Evolutionary conservation across 2,888 invertebrate genomes (phyloP).

Genomic region (Pyralis farinalis): DNA sequence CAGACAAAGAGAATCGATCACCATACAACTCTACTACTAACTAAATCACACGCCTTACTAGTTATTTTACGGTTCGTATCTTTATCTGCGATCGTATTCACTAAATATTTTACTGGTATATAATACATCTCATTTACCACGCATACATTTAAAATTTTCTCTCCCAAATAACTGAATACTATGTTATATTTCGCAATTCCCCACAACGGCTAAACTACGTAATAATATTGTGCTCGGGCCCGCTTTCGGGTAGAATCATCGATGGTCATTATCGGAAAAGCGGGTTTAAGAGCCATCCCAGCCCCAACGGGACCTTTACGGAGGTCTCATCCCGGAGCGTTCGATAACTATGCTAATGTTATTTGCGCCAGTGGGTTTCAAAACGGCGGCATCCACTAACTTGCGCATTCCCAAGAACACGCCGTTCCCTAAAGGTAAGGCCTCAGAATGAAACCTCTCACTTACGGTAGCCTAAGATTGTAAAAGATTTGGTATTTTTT

Average conservation of each 20-base stretch:
- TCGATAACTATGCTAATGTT: conserved; percentile 81
- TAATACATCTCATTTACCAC: background rate
- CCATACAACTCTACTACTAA: no score
- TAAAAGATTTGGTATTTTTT: conserved; percentile 10
- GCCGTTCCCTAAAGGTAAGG: conserved; percentile 44
- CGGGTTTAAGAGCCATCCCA: conserved; percentile 74
- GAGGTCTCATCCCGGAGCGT: conserved; percentile 75
- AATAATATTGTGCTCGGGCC: conserved; percentile 74
- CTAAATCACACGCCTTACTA: no score
- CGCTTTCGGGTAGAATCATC: conserved; percentile 73
- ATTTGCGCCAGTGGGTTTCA: conserved; percentile 75
- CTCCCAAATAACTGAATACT: conserved; percentile 60
- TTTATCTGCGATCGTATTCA: no score
- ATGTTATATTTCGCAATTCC: conserved; percentile 70
- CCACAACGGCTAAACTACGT: conserved; percentile 66
- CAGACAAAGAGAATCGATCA: no score
- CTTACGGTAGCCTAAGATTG: conserved; percentile 10
- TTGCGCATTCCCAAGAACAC: conserved; percentile 51
- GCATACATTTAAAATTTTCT: conserved; percentile 20
- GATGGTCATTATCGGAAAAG: conserved; percentile 79
- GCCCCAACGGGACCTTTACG: conserved; percentile 72
- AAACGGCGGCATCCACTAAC: conserved; percentile 66
- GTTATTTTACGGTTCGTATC: no score
- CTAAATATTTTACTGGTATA: no score
- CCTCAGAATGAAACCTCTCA: conserved; percentile 38